Conservation (phyloP, 2,888 invertebrate species). For the Protophormia terraenovae region DNA sequence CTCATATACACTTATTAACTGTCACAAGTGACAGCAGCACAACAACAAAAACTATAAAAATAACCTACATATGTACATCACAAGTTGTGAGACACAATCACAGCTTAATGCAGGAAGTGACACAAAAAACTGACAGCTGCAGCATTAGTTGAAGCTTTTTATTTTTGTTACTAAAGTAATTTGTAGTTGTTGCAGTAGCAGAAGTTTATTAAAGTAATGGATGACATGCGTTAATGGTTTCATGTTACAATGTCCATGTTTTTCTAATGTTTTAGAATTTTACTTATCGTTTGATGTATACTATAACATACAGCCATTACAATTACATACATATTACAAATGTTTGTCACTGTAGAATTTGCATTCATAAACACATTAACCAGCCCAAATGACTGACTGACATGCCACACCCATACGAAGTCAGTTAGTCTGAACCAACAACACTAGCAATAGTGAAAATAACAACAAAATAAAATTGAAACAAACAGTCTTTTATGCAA, state of each 20-base stretch:
- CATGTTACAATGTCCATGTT: conserved; percentile 56
- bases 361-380: conserved; percentile 57
- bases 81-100: conserved; percentile 57
- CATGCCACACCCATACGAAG: conserved; percentile 59
- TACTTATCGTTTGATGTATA: neutral
- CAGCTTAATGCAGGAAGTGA: conserved; percentile 62
- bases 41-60: conserved; percentile 28
- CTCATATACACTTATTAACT: conserved; percentile 57
- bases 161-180: neutral
- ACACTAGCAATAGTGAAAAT: neutral
- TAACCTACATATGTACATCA: conserved; percentile 22
- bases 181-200: conserved; percentile 16
- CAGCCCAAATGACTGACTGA: conserved; percentile 39
- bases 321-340: neutral
- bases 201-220: conserved; percentile 18
- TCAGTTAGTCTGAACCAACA: neutral
- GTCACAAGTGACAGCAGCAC: conserved; percentile 61
- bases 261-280: conserved; percentile 34
- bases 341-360: conserved; percentile 28
- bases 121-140: conserved; percentile 64
- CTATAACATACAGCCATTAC: neutral
- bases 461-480: neutral
- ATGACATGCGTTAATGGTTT: conserved; percentile 61
- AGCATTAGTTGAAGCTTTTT: conserved; percentile 22
- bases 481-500: neutral